Conservation (phyloP, 2,797 vertebrate genomes). For the Sebastes nivosus region DNA sequence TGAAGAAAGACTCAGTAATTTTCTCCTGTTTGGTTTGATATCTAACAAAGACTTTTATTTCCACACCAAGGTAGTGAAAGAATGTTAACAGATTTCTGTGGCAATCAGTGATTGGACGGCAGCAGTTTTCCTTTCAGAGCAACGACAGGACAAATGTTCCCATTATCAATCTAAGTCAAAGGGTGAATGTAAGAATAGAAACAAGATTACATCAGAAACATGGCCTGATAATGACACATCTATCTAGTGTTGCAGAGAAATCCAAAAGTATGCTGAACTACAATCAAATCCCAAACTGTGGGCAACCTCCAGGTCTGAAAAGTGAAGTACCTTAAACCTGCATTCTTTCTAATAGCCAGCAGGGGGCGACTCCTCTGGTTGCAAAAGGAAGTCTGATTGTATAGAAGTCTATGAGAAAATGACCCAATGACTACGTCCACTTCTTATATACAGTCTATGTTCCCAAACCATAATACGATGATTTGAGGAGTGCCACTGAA, state of each 20-base stretch:
- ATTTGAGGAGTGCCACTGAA: background rate
- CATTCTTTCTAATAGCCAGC: too few species aligned
- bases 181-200: background rate
- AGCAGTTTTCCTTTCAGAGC: background rate
- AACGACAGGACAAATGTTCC: background rate
- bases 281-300: background rate
- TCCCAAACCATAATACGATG: background rate
- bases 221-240: background rate
- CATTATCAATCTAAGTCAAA: background rate
- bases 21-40: background rate
- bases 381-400: too few species aligned
- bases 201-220: background rate
- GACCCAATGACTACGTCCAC: too few species aligned
- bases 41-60: background rate
- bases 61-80: background rate
- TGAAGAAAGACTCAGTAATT: background rate
- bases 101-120: background rate
- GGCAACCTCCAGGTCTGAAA: too few species aligned
- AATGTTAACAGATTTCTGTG: background rate
- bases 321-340: too few species aligned
- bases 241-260: background rate
- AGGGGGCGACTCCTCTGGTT: too few species aligned
- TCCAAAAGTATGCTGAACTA: background rate
- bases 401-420: too few species aligned
- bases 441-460: too few species aligned